Percentiles rank a stretch among this genome's conserved stretches.
Evolutionary conservation across 2,888 invertebrate species (phyloP).

Genomic region (Sinotaia quadrata): DNA sequence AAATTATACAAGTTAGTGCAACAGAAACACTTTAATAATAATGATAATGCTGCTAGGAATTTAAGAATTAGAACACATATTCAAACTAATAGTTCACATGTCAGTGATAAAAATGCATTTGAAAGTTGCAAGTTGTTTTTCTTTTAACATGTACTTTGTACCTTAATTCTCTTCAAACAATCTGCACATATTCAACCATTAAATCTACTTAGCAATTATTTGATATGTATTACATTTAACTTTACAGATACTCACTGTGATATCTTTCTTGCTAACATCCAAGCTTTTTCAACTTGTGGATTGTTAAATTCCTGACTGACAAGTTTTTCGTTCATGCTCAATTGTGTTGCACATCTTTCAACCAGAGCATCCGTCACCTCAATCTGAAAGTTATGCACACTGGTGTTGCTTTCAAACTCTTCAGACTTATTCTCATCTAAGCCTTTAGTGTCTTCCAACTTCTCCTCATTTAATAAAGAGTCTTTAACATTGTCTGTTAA

Average conservation of each 20-base stretch:
- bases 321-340: slow-evolving; percentile 67
- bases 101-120: too few relatives aligned
- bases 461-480: background rate
- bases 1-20: too few relatives aligned
- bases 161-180: too few relatives aligned
- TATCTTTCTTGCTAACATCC: slow-evolving; percentile 61
- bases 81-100: too few relatives aligned
- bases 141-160: too few relatives aligned
- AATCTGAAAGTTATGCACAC: slow-evolving; percentile 63
- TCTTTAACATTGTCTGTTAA: background rate
- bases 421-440: slow-evolving; percentile 33
- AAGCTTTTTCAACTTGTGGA: slow-evolving; percentile 53
- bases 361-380: slow-evolving; percentile 67
- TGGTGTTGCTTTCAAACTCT: slow-evolving; percentile 67
- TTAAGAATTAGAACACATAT: too few relatives aligned
- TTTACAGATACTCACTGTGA: slow-evolving; percentile 32
- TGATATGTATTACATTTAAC: background rate
- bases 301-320: slow-evolving; percentile 53
- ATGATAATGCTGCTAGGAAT: too few relatives aligned
- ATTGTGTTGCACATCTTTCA: slow-evolving; percentile 67
- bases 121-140: too few relatives aligned
- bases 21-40: too few relatives aligned
- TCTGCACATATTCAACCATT: background rate
- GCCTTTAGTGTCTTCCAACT: background rate
- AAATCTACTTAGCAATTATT: slow-evolving; percentile 1